A percentile compares a stretch with the other conserved stretches of the same genome.
These are phyloP conservation scores for Mastomys natalensis DNA, from an alignment of 2,113 vertebrate genomes.

Conservation along the genomic window DNA sequence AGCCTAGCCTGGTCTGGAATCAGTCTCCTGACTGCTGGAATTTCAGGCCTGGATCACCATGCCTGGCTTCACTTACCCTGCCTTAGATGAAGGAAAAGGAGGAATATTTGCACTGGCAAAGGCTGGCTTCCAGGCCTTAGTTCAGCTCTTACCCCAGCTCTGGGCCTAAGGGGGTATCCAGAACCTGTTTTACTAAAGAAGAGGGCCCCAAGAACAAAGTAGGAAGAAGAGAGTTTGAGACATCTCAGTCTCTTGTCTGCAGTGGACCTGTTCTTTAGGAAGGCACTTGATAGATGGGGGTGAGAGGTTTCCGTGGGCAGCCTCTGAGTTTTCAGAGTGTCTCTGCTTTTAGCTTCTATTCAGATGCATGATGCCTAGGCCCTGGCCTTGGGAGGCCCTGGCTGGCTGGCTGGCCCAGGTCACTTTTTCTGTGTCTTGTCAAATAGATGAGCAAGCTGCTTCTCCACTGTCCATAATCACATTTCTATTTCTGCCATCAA, in stretches of 20 bases:
- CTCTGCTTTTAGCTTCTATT: slow-evolving; percentile 18
- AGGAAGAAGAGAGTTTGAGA: not conserved
- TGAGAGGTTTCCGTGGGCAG: not conserved
- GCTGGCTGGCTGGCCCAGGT: not conserved
- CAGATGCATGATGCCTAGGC: not conserved
- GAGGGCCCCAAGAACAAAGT: not conserved
- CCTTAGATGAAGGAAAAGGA: not conserved
- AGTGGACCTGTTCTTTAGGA: not conserved
- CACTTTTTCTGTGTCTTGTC: not conserved
- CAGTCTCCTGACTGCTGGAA: not conserved
- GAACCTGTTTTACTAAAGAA: not conserved
- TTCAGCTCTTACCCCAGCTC: not conserved
- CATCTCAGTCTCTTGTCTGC: not conserved
- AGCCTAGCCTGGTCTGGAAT: not conserved
- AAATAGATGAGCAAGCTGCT: not conserved
- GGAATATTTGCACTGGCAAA: not conserved
- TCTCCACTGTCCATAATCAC: not conserved
- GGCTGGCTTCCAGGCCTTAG: not conserved
- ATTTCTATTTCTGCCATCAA: not conserved
- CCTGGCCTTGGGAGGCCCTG: not conserved
- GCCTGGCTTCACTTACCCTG: not conserved
- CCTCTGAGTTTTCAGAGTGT: not conserved
- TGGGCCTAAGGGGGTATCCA: not conserved
- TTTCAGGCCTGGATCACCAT: not conserved
- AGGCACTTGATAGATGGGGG: not conserved